Conservation (phyloP, 2,888 invertebrate genomes). For the Mechanitis mazaeus region DNA sequence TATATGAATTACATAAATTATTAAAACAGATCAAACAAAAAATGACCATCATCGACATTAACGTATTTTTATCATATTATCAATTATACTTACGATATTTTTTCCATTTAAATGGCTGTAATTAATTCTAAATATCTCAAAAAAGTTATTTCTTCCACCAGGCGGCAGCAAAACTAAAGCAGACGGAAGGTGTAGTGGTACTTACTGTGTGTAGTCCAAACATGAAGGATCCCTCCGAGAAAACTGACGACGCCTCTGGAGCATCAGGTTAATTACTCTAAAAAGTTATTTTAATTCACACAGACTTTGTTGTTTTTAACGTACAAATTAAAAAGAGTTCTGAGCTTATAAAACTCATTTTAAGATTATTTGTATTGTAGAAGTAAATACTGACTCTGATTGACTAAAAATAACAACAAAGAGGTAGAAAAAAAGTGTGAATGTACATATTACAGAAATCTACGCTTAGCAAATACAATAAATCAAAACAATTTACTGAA, state of each 20-base stretch:
- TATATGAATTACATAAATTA: no score
- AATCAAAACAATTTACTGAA: neutral
- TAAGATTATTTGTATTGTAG: no score
- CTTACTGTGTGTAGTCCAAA: constrained; percentile 90
- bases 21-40: no score
- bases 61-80: no score
- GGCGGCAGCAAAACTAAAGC: constrained; percentile 90
- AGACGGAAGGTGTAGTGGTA: constrained; percentile 90
- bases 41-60: no score
- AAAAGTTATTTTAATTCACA: neutral
- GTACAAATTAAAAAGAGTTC: neutral
- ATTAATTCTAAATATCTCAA: constrained; percentile 1
- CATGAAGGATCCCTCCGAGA: constrained; percentile 79
- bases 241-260: constrained; percentile 42
- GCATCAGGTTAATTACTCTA: constrained; percentile 23
- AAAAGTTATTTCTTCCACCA: constrained; percentile 45
- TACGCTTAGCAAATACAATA: no score
- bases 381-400: no score
- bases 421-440: no score
- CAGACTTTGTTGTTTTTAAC: neutral
- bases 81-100: no score
- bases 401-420: no score
- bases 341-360: no score
- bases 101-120: neutral
- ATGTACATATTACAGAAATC: no score